These are phyloP conservation scores for Pangasius krempfi DNA, from an alignment of 2,797 vertebrate species.

Conservation along the genomic window DNA sequence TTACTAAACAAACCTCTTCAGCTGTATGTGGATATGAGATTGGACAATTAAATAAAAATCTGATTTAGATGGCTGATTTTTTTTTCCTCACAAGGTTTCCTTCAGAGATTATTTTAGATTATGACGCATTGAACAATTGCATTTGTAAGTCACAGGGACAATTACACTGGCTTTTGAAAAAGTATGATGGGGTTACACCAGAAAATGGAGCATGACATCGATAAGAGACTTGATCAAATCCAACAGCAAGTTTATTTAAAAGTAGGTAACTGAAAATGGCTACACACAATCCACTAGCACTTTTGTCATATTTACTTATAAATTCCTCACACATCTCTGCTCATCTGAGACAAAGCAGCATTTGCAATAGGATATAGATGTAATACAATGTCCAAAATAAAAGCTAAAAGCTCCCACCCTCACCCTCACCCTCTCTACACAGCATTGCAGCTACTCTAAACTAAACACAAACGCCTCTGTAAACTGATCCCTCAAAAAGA, in stretches of 20 bases:
- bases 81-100: background rate
- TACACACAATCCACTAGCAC: background rate
- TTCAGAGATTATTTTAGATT: background rate
- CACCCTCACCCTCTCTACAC: background rate
- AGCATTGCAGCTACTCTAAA: background rate
- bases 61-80: background rate
- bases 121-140: background rate
- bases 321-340: background rate
- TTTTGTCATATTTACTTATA: background rate
- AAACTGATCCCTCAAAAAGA: slow-evolving; percentile 15
- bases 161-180: background rate
- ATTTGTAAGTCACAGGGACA: too few relatives aligned
- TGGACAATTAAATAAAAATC: background rate
- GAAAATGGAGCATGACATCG: background rate
- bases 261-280: background rate
- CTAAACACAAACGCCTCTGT: background rate
- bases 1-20: background rate
- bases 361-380: background rate
- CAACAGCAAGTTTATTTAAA: background rate
- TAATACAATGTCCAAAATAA: too few relatives aligned
- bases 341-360: background rate
- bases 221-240: background rate
- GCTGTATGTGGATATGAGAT: background rate
- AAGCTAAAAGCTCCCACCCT: background rate
- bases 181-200: background rate